Evolutionary conservation across 2,113 vertebrate genomes (phyloP).

Genomic region (Lycaon pictus): DNA sequence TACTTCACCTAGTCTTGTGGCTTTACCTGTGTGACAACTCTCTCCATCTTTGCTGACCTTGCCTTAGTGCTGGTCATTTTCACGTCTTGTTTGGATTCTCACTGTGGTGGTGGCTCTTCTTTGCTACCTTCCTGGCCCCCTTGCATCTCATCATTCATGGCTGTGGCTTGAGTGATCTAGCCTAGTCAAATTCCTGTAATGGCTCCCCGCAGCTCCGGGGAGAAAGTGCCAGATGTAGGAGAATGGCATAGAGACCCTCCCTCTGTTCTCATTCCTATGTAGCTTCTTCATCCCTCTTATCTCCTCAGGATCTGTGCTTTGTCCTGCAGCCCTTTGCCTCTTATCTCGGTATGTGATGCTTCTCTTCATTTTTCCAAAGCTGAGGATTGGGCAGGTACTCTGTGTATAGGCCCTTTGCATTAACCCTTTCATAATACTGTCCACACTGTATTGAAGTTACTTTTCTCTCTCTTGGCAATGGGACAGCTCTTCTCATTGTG

Average conservation of each 20-base stretch:
- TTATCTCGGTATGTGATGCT: not conserved
- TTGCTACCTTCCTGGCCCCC: not conserved
- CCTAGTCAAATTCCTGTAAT: not conserved
- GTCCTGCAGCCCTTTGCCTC: not conserved
- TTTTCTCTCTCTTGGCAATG: not conserved
- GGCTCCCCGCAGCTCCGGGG: not conserved
- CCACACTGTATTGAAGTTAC: not conserved
- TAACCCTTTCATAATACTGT: not conserved
- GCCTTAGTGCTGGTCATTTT: not conserved
- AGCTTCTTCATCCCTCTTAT: not conserved
- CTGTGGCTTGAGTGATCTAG: not conserved
- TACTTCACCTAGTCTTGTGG: not conserved
- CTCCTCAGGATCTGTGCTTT: not conserved
- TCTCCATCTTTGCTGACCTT: not conserved
- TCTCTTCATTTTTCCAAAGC: not conserved
- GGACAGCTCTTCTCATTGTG: not conserved
- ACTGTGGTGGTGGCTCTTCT: not conserved
- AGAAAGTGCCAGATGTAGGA: not conserved
- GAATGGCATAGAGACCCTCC: not conserved
- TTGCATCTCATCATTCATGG: no score
- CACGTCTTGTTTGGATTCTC: not conserved
- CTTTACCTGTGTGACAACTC: not conserved
- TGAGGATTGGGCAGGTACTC: not conserved
- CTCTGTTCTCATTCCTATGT: not conserved
- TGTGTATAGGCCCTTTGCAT: not conserved